Conservation (phyloP, 2,113 vertebrate species). For the Lamprotornis superbus region DNA sequence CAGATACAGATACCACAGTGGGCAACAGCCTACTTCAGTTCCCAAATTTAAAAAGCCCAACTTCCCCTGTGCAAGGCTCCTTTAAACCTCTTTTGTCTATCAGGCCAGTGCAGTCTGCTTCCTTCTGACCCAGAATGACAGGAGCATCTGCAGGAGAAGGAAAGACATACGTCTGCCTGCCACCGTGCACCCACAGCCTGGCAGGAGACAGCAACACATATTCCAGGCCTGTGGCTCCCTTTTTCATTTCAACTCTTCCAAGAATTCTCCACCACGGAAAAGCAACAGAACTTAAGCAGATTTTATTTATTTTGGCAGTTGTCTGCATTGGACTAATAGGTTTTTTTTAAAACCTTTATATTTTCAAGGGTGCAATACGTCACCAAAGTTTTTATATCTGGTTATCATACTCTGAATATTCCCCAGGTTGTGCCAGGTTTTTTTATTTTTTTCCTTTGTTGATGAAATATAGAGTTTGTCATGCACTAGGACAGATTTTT, state of each 20-base stretch:
- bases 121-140: neutral
- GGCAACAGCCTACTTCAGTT: neutral
- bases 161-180: neutral
- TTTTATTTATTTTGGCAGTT: neutral
- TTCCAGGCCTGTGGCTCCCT: neutral
- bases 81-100: neutral
- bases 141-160: slow-evolving; percentile 17
- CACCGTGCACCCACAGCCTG: neutral
- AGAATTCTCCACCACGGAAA: neutral
- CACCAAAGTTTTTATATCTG: neutral
- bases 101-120: neutral
- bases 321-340: neutral
- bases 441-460: neutral
- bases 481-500: neutral
- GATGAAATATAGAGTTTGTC: neutral
- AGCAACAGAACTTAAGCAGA: neutral
- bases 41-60: neutral
- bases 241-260: neutral
- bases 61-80: neutral
- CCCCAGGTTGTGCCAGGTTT: neutral
- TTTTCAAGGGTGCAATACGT: neutral
- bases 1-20: neutral
- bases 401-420: neutral
- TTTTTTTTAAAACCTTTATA: neutral
- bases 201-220: neutral